Evolutionary conservation across 2,797 vertebrate genomes (phyloP), one percentile per base, ranked within the genome.

Genomic region (Enteromius viviparus): DNA sequence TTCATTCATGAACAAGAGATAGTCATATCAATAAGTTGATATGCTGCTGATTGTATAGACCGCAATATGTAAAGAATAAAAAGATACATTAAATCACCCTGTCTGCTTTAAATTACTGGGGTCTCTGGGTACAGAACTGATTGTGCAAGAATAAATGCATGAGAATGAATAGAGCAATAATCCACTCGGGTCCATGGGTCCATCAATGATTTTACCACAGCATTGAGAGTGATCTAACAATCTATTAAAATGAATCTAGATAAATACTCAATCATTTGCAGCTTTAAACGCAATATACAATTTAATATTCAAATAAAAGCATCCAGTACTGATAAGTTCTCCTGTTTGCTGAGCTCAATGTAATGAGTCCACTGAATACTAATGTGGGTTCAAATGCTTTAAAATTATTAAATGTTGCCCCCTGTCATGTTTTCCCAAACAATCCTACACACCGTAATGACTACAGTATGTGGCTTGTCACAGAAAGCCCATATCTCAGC

Each of bases 381-480:
- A 82, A 78, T 65, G 68, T 65, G 53, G 2, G 14, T 55, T 83
- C 32, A 83, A 78, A 82, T 11, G 37, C 76, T 79, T 15, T 47
- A 34, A 65, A 42, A 53, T 45, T 53, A 69, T 72, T 82, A 55
- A 72, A 85, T 65, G 32, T 55, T 82, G 53, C 60, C 51, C 40
- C 80, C 26, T 85, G 58, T 66, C 55, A 72, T 68, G 66, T 72
- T 71, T 65, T 66, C 55, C 62, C 80, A 68, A 74, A 64, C 40
- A 51, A 51, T 29, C 78, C 29, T 71, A 45, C 40, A 71, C 9
- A 64, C 68, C 19, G 21, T 71, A 53, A 82, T 66, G 80, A 49
- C 51, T 75, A 47, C 70, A 68, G 75, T 65, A n/a, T 74, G 23
- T 17, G 47, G 32, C 62, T 55, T 78, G 76, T 75, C 29, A 45